Base-by-base conservation (phyloP, 2,797 vertebrate species). In the Onychomys torridus region DNA sequence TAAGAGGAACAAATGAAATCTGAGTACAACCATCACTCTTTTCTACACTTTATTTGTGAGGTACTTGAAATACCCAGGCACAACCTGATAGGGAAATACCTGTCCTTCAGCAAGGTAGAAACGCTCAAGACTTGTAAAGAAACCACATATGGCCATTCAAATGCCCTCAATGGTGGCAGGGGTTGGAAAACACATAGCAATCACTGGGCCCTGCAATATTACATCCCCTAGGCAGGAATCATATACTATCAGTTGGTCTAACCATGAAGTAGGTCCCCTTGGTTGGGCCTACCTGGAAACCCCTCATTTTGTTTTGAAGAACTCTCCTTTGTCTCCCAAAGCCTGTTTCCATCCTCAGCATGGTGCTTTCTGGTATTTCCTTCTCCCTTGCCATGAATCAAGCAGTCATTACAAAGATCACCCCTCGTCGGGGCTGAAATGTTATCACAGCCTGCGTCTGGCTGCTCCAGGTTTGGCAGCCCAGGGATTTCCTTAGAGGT, bases 401-500 rank as follows among this genome's bases (percentile, higher is more conserved):
- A 67, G 49, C 40, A 96, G 63, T 16, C n/a, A 78, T 86, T 92
- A 71, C 2, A 82, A 52, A 85, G 79, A 88, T 23, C 63, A 43
- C 27, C 71, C 86, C 86, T 89, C 81, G 84, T 89, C 19, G 65
- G 93, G 71, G 89, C 4, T 27, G 40, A 52, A 93, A 57, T 73
- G 71, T 25, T 96, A 91, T 81, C 49, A 5, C 34, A 94, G 92
- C n/a, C 55, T 94, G 14, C 6, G 86, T 61, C 83, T 94, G 43
- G 13, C 89, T 91, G 89, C 83, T 77, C 71, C 49, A 83, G 77
- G 81, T 40, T 95, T 94, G 52, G 76, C 46, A 57, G 81, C 52
- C 49, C 37, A 63, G 65, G 83, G 82, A 97, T 88, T 96, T 95
- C 90, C 94, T 94, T 94, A 90, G 84, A 88, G 90, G 90, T 82